Base-by-base conservation (phyloP, 2,113 vertebrate genomes). In the Xiphophorus maculatus region DNA sequence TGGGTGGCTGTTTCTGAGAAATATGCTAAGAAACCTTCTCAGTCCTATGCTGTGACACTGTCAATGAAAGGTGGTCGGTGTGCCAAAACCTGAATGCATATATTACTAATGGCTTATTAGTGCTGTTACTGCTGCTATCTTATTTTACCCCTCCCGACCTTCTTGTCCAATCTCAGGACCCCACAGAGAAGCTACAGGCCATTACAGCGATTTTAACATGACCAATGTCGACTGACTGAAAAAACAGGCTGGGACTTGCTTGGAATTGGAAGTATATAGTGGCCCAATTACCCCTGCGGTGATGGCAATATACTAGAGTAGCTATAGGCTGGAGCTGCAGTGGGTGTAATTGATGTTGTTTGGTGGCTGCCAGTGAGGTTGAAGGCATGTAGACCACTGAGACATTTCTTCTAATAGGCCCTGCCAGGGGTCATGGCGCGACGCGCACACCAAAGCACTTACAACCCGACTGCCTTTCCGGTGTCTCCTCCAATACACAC, bases 281-380 rank as follows among this genome's bases (percentile, higher is more conserved):
- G 77, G 88, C 90, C 86, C 93, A 93, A 94, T 93, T 93, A 94
- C 91, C 92, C 91, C 80, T 64, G 76, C 74, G 88, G 92, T 89
- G 87, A 93, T 89, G 90, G 88, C 89, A 90, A 93, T 91, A 87
- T 85, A 91, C 66, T 67, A 73, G 82, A 74, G 88, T 84, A 82
- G 91, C 88, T 89, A 88, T 88, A 90, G 89, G 86, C 82, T 63
- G 85, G 74, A 78, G 80, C 70, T 81, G 81, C 77, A 77, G 79
- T 80, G 89, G 88, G 79, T 82, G 87, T 91, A 92, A 93, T 92
- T 92, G 92, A 93, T 93, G 91, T 90, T 90, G 92, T 89, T 84
- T 15, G 62, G 86, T 88, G 87, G 81, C 88, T 89, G 88, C 81
- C 79, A 87, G 86, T 77, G 90, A 83, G 79, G 85, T 83, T 91